Conservation (phyloP, 2,113 vertebrate species). For the Limnothrissa miodon region DNA sequence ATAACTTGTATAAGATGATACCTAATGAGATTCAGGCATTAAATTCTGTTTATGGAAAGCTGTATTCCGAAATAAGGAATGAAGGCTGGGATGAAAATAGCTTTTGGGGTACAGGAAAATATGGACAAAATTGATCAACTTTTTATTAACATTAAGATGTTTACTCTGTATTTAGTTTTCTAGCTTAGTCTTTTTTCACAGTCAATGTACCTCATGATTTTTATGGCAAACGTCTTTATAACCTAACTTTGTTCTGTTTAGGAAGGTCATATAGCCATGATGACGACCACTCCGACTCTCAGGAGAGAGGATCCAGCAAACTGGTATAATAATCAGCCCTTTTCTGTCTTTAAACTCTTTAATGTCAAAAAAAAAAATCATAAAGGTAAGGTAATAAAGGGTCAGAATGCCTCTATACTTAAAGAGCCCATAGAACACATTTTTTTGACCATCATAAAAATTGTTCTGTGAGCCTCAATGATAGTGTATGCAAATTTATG, state of each 20-base stretch:
- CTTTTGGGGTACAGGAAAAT: background rate
- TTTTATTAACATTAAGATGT: background rate
- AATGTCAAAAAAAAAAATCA: no score
- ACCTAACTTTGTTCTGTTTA: background rate
- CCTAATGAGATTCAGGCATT: background rate
- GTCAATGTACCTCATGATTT: background rate
- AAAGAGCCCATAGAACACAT: no score
- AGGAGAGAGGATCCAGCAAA: constrained; percentile 64
- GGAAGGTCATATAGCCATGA: constrained; percentile 53
- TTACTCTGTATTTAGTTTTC: background rate
- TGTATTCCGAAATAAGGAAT: background rate
- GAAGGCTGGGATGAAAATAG: background rate
- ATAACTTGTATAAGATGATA: background rate
- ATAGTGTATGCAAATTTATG: no score
- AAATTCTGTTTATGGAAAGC: background rate
- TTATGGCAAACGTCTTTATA: background rate
- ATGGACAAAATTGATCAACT: background rate
- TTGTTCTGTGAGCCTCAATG: no score
- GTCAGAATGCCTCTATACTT: background rate
- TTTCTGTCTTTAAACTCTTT: background rate
- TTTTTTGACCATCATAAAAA: no score
- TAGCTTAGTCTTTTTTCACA: background rate
- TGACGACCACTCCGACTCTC: constrained; percentile 53
- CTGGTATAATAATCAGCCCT: constrained; percentile 61
- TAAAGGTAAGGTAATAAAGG: no score